A percentile compares a stretch with the other conserved stretches of the same genome.
Evolutionary conservation across 2,888 invertebrate species (phyloP).

Genomic region (Acanthoscelides obtectus): DNA sequence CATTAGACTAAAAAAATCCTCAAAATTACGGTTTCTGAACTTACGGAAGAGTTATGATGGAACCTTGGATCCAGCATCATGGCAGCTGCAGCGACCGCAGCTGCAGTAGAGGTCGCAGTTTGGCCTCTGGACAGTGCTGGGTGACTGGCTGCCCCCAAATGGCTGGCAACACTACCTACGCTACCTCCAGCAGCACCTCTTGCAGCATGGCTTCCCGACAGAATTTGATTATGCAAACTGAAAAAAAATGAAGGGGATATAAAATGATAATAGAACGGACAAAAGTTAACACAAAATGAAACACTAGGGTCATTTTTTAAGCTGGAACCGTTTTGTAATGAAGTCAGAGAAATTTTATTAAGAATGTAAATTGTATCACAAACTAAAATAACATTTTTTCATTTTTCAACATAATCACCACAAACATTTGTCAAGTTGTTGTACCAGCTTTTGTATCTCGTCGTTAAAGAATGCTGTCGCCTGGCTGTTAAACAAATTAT

Average conservation of each 20-base stretch:
- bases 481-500: no score
- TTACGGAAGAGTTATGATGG: conserved; percentile 47
- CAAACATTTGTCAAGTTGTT: no score
- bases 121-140: conserved; percentile 17
- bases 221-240: conserved; percentile 44
- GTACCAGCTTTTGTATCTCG: no score
- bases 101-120: conserved; percentile 45
- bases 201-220: conserved; percentile 22
- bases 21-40: no score
- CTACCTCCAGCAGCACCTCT: conserved; percentile 1
- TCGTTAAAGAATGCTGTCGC: no score
- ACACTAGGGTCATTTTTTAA: no score
- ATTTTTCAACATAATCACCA: no score
- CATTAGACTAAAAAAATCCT: no score
- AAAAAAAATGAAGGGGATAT: conserved; percentile 25
- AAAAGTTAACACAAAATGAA: background rate
- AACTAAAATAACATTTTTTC: no score
- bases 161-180: background rate
- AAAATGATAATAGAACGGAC: background rate
- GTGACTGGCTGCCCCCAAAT: background rate
- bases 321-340: no score
- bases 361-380: no score
- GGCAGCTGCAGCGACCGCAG: conserved; percentile 48
- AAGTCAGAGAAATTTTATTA: no score
- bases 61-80: conserved; percentile 51